Percentiles rank a stretch among this genome's conserved stretches.
Evolutionary conservation across 2,113 vertebrate genomes (phyloP).

Genomic region (Malurus alboscapulatus): DNA sequence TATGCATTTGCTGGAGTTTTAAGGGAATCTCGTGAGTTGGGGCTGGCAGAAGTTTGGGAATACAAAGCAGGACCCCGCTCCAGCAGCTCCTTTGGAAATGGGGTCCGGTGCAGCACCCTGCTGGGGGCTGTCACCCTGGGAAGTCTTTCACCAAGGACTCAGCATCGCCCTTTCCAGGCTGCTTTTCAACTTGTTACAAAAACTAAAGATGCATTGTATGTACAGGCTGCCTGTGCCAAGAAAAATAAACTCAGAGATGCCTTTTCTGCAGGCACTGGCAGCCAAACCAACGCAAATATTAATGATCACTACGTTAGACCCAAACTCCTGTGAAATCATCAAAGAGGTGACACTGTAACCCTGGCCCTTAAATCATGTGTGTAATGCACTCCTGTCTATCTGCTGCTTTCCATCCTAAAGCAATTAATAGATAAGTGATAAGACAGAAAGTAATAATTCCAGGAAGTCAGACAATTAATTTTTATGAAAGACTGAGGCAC

Average conservation of each 20-base stretch:
- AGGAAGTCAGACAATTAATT: slow-evolving; percentile 41
- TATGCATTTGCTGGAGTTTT: not conserved
- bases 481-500: not conserved
- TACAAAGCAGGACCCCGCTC: not conserved
- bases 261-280: not conserved
- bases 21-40: not conserved
- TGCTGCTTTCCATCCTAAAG: slow-evolving; percentile 16
- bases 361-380: not conserved
- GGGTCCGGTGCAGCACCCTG: not conserved
- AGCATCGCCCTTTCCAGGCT: not conserved
- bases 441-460: slow-evolving; percentile 24
- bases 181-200: not conserved
- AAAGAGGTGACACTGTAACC: not conserved
- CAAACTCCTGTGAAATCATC: not conserved
- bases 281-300: not conserved
- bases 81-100: not conserved
- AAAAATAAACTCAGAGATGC: slow-evolving; percentile 37
- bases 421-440: slow-evolving; percentile 43
- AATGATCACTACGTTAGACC: not conserved
- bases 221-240: slow-evolving; percentile 14
- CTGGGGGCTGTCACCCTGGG: not conserved
- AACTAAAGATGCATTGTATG: slow-evolving; percentile 48
- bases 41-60: not conserved
- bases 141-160: not conserved
- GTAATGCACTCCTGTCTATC: not conserved